phyloP scores from a whole-genome alignment of 2,888 invertebrate species.

The Amphimallon solstitiale region DNA sequence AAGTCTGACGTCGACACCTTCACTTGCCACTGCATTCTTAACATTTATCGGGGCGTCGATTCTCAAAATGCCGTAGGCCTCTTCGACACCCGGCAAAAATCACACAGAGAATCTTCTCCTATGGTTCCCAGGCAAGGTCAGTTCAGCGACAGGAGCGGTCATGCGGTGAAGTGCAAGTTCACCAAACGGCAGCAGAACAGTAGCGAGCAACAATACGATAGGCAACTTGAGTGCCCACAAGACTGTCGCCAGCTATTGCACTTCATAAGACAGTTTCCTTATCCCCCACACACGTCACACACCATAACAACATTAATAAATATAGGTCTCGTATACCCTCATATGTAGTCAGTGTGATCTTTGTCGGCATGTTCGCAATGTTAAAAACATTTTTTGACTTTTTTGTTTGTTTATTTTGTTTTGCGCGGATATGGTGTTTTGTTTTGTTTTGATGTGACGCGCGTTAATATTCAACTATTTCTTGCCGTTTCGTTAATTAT shows the following conservation, averaged over 20 bases:
- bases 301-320: constrained; percentile 50
- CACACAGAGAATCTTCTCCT: background rate
- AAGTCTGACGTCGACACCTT: constrained; percentile 9
- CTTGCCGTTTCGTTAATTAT: background rate
- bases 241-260: constrained; percentile 28
- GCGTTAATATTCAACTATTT: background rate
- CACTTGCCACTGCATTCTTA: constrained; percentile 20
- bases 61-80: constrained; percentile 1
- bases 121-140: constrained; percentile 43
- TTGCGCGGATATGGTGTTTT: constrained; percentile 3
- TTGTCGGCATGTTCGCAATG: constrained; percentile 45
- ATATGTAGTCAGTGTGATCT: constrained; percentile 47
- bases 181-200: background rate
- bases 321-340: constrained; percentile 47
- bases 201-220: constrained; percentile 1
- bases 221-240: background rate
- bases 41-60: constrained; percentile 13
- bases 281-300: constrained; percentile 42
- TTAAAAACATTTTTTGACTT: constrained; percentile 27
- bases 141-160: constrained; percentile 15
- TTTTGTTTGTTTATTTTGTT: constrained; percentile 3
- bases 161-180: too few species aligned
- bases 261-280: constrained; percentile 36
- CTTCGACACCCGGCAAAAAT: background rate
- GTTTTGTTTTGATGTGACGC: constrained; percentile 5